Conservation (phyloP, 2,888 invertebrate genomes). For the Chloromyia formosa region DNA sequence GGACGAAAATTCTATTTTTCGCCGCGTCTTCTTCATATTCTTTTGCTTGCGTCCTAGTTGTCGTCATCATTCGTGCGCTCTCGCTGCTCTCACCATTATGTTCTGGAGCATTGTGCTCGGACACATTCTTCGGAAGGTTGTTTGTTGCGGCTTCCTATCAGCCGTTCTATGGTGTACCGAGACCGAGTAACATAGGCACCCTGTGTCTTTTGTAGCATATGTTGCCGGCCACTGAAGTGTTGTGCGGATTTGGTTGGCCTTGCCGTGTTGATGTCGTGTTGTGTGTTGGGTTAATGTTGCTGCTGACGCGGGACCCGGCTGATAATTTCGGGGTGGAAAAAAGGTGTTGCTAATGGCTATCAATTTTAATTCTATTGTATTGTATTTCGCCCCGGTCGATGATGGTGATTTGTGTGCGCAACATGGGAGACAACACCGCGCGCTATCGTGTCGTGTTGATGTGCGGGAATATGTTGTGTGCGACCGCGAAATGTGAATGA, state of each 20-base stretch:
- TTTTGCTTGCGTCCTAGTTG: neutral
- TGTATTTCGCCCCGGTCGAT: neutral
- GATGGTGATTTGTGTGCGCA: too few species aligned
- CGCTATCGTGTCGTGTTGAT: too few species aligned
- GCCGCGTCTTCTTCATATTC: neutral
- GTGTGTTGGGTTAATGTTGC: neutral
- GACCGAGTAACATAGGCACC: neutral
- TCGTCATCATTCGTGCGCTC: conserved; percentile 22
- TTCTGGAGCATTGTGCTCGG: conserved; percentile 6
- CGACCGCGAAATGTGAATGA: neutral
- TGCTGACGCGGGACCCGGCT: neutral
- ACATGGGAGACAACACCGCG: conserved; percentile 22
- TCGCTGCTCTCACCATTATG: neutral
- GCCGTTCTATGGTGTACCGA: too few species aligned
- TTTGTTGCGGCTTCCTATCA: neutral
- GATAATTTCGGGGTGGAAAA: conserved; percentile 22
- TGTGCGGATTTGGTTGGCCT: too few species aligned
- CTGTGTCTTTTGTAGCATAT: too few species aligned
- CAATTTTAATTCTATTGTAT: conserved; percentile 23
- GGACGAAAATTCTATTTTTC: neutral
- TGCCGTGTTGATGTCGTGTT: neutral
- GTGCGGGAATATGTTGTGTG: neutral
- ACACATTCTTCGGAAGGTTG: conserved; percentile 33
- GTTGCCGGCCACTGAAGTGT: too few species aligned
- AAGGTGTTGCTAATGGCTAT: conserved; percentile 33